phyloP scores from a whole-genome alignment of 2,113 vertebrate genomes.

The Polypterus senegalus region DNA sequence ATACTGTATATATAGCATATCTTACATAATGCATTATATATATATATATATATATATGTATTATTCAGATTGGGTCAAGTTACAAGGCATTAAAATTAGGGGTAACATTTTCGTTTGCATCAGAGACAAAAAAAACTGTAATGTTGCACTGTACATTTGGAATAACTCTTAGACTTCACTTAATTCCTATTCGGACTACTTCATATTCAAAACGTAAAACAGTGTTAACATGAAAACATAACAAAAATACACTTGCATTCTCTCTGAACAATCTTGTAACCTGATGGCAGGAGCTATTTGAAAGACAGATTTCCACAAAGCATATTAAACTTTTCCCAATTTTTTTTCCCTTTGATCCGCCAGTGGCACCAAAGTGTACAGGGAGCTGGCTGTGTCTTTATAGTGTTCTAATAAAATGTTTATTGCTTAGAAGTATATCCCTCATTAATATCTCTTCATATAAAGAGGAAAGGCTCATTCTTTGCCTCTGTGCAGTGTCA shows the following conservation, averaged over 20 bases:
- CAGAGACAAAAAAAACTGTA: too few relatives aligned
- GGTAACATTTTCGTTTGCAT: too few relatives aligned
- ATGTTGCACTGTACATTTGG: too few relatives aligned
- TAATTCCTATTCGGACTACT: not conserved
- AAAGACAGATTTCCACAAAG: not conserved
- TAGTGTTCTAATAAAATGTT: constrained; percentile 3
- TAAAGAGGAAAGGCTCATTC: not conserved
- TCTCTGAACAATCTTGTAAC: not conserved
- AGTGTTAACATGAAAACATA: not conserved
- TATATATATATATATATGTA: too few relatives aligned
- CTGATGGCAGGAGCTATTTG: not conserved
- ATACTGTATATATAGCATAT: too few relatives aligned
- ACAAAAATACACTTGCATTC: not conserved
- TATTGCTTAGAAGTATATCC: constrained; percentile 1
- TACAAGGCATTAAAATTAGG: too few relatives aligned
- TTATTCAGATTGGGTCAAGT: too few relatives aligned
- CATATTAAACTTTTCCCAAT: not conserved
- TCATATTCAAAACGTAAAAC: not conserved
- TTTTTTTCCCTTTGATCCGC: too few relatives aligned
- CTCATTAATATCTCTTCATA: constrained; percentile 6
- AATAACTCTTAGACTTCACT: too few relatives aligned
- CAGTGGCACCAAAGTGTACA: not conserved
- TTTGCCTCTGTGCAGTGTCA: not conserved
- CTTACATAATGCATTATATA: too few relatives aligned
- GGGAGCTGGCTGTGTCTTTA: not conserved